These are phyloP conservation scores for Taphrorychus bicolor DNA, from an alignment of 2,888 invertebrate genomes.

Conservation along the genomic window DNA sequence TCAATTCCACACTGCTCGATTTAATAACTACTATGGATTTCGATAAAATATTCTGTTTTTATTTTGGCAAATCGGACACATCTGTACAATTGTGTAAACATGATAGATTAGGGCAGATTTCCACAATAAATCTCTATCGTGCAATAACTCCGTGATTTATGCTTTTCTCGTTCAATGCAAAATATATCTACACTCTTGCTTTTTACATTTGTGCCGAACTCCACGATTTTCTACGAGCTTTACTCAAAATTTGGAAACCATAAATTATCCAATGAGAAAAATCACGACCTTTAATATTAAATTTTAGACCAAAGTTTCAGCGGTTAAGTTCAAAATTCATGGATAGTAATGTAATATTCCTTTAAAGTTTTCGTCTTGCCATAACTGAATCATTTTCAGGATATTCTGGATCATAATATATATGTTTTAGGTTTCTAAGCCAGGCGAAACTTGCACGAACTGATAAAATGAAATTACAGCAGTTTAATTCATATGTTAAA, in stretches of 20 bases:
- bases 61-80: constrained; percentile 37
- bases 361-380: constrained; percentile 9
- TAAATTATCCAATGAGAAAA: not conserved
- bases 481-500: constrained; percentile 25
- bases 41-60: constrained; percentile 33
- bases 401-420: constrained; percentile 7
- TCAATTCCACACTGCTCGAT: constrained; percentile 15
- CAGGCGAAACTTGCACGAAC: constrained; percentile 2
- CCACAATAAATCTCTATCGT: constrained; percentile 39
- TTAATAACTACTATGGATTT: constrained; percentile 17
- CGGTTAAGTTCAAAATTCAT: not conserved
- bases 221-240: not conserved
- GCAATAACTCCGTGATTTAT: constrained; percentile 35
- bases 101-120: constrained; percentile 40
- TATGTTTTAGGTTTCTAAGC: constrained; percentile 10
- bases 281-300: not conserved
- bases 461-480: constrained; percentile 26
- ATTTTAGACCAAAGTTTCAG: not conserved
- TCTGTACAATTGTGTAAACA: constrained; percentile 39
- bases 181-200: constrained; percentile 19
- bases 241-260: constrained; percentile 3
- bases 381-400: constrained; percentile 7
- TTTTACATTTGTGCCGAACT: constrained; percentile 13
- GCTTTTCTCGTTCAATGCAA: constrained; percentile 33
- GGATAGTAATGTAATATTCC: constrained; percentile 3